Evolutionary conservation across 2,888 invertebrate species (phyloP).

Genomic region (Drosophila helvetica): DNA sequence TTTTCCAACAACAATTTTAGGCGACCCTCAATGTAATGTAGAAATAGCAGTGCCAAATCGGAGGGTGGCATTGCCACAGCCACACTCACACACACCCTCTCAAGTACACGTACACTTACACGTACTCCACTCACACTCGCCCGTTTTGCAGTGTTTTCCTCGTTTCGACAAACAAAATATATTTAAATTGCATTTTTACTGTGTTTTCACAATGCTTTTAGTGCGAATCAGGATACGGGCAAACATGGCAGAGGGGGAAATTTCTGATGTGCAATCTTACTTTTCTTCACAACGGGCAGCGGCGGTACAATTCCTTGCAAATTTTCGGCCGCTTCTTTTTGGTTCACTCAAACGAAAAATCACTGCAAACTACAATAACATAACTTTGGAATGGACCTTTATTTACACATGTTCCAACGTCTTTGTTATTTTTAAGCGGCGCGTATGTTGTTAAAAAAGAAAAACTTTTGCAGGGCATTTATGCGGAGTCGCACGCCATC

Average conservation of each 20-base stretch:
- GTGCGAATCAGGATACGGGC: neutral
- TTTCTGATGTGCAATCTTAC: conserved; percentile 26
- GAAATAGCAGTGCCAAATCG: conserved; percentile 28
- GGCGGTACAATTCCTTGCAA: conserved; percentile 40
- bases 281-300: conserved; percentile 39
- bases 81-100: conserved; percentile 55
- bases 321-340: conserved; percentile 19
- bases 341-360: neutral
- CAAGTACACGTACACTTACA: conserved; percentile 35
- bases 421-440: conserved; percentile 26
- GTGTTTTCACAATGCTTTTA: neutral
- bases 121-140: conserved; percentile 46
- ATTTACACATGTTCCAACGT: conserved; percentile 48
- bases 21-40: conserved; percentile 53
- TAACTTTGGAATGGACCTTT: neutral
- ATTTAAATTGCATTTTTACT: conserved; percentile 2
- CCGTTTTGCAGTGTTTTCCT: conserved; percentile 21
- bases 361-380: conserved; percentile 10
- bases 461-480: conserved; percentile 60
- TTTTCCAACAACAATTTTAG: conserved; percentile 19
- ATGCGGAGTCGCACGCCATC: conserved; percentile 74
- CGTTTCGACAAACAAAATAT: conserved; percentile 20
- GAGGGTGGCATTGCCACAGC: conserved; percentile 69
- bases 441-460: conserved; percentile 57
- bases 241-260: neutral